phyloP scores from a whole-genome alignment of 2,888 invertebrate species.

The Cantharis rustica region DNA sequence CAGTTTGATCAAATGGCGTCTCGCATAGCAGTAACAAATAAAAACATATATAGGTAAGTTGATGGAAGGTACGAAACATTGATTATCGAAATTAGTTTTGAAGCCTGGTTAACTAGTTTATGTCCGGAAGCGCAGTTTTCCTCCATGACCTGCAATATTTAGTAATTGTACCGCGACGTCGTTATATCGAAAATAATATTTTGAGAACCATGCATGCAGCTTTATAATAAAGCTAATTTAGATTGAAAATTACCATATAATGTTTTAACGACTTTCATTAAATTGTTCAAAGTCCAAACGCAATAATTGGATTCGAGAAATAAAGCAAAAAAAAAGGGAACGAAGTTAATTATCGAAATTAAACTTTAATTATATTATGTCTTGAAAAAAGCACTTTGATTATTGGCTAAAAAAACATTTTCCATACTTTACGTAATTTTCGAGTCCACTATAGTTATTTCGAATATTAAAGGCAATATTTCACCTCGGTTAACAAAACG shows the following conservation, averaged over 20 bases:
- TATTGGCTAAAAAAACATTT: neutral
- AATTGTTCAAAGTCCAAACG: neutral
- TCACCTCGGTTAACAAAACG: neutral
- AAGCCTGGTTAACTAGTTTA: neutral
- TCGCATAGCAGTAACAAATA: conserved; percentile 16
- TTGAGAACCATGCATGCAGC: neutral
- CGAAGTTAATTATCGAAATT: neutral
- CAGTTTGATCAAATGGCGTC: conserved; percentile 26
- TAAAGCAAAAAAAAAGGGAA: neutral
- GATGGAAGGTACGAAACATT: neutral
- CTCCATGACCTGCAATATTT: neutral
- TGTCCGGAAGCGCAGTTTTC: neutral
- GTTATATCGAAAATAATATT: neutral
- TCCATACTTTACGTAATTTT: neutral
- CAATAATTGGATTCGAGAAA: neutral
- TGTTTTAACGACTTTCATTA: neutral
- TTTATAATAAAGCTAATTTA: neutral
- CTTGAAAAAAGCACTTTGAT: neutral
- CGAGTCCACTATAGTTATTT: neutral
- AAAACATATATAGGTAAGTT: conserved; percentile 24
- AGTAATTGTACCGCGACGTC: neutral
- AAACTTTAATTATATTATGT: neutral
- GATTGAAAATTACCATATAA: neutral
- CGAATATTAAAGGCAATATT: neutral
- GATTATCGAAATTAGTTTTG: neutral